Evolutionary conservation across 2,113 vertebrate genomes (phyloP).

Genomic region (Pseudorectes ferrugineus): DNA sequence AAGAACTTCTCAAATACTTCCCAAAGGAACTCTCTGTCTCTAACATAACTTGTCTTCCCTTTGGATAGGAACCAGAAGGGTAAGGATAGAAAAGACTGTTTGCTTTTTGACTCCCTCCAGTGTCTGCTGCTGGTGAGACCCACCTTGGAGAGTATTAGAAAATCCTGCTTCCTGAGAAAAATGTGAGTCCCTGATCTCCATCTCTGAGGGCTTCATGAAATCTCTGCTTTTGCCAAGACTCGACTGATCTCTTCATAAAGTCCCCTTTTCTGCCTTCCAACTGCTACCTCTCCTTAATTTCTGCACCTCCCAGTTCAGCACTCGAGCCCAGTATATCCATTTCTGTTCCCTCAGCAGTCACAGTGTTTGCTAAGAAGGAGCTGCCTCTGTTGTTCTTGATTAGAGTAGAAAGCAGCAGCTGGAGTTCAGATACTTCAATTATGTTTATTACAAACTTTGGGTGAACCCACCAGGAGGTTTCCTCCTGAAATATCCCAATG

Average conservation of each 20-base stretch:
- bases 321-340: background rate
- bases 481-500: background rate
- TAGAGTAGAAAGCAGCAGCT: conserved; percentile 16
- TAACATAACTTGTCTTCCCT: background rate
- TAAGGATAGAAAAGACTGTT: background rate
- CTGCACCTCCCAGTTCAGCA: background rate
- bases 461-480: conserved; percentile 50
- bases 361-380: background rate
- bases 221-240: background rate
- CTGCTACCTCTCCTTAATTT: background rate
- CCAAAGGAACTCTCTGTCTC: background rate
- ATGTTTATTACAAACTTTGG: conserved; percentile 22
- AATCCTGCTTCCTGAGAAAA: background rate
- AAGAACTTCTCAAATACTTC: background rate
- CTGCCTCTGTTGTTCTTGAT: conserved; percentile 10
- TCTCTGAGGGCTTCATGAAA: background rate
- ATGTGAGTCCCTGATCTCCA: background rate
- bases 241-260: background rate
- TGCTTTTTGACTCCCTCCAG: background rate
- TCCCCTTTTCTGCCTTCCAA: background rate
- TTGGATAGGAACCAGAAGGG: background rate
- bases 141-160: background rate
- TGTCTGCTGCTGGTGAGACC: background rate
- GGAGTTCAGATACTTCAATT: conserved; percentile 42
- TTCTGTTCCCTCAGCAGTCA: background rate